These are phyloP conservation scores for Halichoeres trimaculatus DNA, from an alignment of 2,113 vertebrate genomes.

Conservation along the genomic window DNA sequence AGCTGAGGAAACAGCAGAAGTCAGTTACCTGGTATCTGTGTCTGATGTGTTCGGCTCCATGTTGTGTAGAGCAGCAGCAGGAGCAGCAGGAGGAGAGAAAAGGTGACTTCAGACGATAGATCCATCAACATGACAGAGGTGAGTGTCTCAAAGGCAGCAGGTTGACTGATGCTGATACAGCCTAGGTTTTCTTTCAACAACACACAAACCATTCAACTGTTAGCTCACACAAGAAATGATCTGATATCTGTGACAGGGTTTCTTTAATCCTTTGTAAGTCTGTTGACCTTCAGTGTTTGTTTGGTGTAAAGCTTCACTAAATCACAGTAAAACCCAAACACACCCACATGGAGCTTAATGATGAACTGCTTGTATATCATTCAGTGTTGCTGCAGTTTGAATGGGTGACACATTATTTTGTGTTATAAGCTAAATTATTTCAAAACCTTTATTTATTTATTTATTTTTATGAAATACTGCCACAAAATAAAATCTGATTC, in stretches of 20 bases:
- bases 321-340: conserved; percentile 16
- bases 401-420: neutral
- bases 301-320: conserved; percentile 37
- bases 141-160: conserved; percentile 64
- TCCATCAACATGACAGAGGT: conserved; percentile 69
- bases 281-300: conserved; percentile 72
- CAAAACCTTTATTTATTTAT: no score
- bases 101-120: conserved; percentile 49
- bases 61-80: conserved; percentile 81
- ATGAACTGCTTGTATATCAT: neutral
- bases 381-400: neutral
- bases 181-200: conserved; percentile 1
- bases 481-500: no score
- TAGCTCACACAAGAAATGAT: neutral
- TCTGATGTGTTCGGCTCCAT: conserved; percentile 79
- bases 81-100: conserved; percentile 80
- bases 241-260: conserved; percentile 67
- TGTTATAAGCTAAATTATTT: neutral
- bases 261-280: conserved; percentile 51
- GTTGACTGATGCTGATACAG: neutral
- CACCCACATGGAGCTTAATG: conserved; percentile 17
- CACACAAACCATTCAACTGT: conserved; percentile 60
- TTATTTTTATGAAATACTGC: no score
- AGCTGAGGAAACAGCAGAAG: neutral
- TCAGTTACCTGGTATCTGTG: conserved; percentile 87